Conservation (phyloP, 2,888 invertebrate genomes). For the Zelleria hepariella region DNA sequence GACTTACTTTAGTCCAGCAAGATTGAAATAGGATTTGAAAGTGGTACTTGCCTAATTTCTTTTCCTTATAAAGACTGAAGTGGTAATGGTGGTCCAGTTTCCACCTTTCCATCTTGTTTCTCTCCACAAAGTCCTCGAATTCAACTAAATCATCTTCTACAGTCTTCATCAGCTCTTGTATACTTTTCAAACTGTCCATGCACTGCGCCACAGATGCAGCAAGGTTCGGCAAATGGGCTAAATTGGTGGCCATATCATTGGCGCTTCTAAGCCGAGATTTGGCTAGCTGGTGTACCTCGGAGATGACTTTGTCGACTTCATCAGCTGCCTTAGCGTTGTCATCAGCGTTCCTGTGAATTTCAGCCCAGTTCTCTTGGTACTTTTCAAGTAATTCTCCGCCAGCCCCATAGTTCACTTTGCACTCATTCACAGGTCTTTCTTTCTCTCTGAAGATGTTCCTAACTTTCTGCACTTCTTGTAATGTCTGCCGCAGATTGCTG, state of each 20-base stretch:
- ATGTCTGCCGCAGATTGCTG: constrained; percentile 50
- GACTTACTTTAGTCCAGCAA: no score
- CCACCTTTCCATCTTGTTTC: constrained; percentile 77
- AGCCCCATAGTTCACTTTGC: constrained; percentile 68
- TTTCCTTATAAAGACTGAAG: constrained; percentile 78
- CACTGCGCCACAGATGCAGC: constrained; percentile 64
- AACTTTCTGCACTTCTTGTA: constrained; percentile 61
- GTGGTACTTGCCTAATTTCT: constrained; percentile 76
- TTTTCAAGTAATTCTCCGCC: constrained; percentile 78
- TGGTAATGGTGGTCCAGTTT: constrained; percentile 81
- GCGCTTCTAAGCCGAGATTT: constrained; percentile 43
- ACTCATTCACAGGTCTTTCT: constrained; percentile 39
- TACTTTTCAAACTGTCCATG: constrained; percentile 57
- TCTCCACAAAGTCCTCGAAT: constrained; percentile 79
- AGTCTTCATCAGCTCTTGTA: constrained; percentile 72
- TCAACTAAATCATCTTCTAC: constrained; percentile 76
- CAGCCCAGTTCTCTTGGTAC: constrained; percentile 81
- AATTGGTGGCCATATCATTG: constrained; percentile 43
- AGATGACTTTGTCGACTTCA: constrained; percentile 54
- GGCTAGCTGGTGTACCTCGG: constrained; percentile 43
- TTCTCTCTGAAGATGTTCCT: constrained; percentile 58
- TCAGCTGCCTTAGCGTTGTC: constrained; percentile 76
- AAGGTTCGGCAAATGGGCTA: constrained; percentile 45
- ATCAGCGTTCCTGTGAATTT: constrained; percentile 78
- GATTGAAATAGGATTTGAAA: no score